Conservation (phyloP, 2,888 invertebrate genomes). For the Ryuthela nishihirai region DNA sequence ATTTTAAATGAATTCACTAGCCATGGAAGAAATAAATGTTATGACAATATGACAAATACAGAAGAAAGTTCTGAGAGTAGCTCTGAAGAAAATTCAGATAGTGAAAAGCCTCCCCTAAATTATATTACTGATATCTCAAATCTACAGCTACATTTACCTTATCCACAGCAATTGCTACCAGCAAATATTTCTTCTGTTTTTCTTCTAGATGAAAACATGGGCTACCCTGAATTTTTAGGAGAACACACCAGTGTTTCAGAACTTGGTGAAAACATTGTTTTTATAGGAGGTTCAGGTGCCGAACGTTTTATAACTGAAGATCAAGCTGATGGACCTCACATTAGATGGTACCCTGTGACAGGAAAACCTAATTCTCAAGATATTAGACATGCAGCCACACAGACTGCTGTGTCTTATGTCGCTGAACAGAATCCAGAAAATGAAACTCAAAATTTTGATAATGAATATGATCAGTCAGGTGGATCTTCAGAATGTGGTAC, state of each 20-base stretch:
- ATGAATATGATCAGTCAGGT: too few species aligned
- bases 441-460: too few species aligned
- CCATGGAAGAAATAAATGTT: background rate
- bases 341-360: slow-evolving; percentile 22
- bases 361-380: slow-evolving; percentile 3
- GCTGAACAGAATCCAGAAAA: too few species aligned
- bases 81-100: too few species aligned
- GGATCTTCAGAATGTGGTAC: too few species aligned
- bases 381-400: slow-evolving; percentile 17
- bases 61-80: too few species aligned
- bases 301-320: background rate
- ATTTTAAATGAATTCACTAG: background rate
- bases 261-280: slow-evolving; percentile 3
- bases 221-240: background rate
- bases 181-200: background rate
- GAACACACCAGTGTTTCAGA: background rate
- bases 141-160: background rate
- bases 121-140: too few species aligned
- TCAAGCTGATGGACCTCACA: slow-evolving; percentile 13
- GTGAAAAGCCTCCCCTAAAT: too few species aligned
- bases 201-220: background rate
- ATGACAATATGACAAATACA: background rate
- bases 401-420: slow-evolving; percentile 14
- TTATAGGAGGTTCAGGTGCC: background rate
- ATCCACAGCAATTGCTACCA: background rate